These are phyloP conservation scores for Basileuterus tristriatus DNA, from an alignment of 2,797 vertebrate species.

Conservation along the genomic window DNA sequence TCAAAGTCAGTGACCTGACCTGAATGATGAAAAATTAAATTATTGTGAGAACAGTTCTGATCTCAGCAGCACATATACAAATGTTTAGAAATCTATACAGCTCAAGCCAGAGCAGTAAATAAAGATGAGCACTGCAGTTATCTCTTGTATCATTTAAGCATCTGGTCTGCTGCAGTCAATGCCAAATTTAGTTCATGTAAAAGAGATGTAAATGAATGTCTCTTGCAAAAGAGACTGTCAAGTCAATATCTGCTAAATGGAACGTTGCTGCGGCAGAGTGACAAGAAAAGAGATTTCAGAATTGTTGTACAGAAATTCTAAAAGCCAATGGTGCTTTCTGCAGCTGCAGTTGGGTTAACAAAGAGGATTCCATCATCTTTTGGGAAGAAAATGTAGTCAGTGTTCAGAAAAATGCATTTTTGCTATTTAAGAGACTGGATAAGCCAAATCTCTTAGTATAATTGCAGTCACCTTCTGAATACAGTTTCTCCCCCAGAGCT, in stretches of 20 bases:
- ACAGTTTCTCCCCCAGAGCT: background rate
- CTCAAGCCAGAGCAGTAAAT: constrained; percentile 45
- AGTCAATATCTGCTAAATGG: constrained; percentile 25
- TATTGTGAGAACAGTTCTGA: background rate
- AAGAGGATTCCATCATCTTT: background rate
- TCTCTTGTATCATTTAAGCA: constrained; percentile 33
- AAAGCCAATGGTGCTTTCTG: background rate
- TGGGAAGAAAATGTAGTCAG: background rate
- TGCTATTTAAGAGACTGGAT: background rate
- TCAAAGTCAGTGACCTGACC: background rate
- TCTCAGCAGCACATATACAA: constrained; percentile 22
- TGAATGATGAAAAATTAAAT: constrained; percentile 4
- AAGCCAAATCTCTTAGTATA: background rate
- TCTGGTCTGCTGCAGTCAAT: constrained; percentile 51
- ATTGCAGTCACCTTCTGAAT: background rate
- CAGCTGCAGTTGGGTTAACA: constrained; percentile 18
- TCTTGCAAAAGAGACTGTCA: constrained; percentile 28
- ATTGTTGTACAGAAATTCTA: constrained; percentile 5
- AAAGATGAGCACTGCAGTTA: background rate
- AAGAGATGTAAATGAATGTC: constrained; percentile 60
- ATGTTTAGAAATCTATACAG: constrained; percentile 26
- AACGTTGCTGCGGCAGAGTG: background rate
- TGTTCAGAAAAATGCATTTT: constrained; percentile 8
- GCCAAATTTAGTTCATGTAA: constrained; percentile 60
- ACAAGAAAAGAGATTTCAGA: constrained; percentile 10